phyloP scores from a whole-genome alignment of 2,113 vertebrate species.

The Lycaon pictus region DNA sequence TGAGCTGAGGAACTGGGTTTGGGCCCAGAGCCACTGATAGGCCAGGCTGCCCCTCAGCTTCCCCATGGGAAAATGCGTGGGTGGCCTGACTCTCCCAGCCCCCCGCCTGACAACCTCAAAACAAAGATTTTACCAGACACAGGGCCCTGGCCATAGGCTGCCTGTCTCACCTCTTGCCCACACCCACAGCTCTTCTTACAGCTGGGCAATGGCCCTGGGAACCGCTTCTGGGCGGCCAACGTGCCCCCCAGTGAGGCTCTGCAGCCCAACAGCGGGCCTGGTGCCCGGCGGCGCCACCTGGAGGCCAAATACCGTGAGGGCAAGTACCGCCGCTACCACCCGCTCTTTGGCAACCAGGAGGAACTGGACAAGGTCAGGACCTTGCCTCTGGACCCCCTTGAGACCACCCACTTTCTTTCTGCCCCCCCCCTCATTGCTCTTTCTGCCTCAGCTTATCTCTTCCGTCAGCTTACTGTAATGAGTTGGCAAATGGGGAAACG shows the following conservation, averaged over 20 bases:
- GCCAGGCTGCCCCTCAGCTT: background rate
- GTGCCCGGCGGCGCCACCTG: conserved; percentile 90
- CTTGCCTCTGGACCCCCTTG: background rate
- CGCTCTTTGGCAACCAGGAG: conserved; percentile 94
- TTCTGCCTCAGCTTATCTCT: background rate
- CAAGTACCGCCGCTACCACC: conserved; percentile 96
- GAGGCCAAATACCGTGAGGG: conserved; percentile 95
- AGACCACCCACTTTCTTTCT: background rate
- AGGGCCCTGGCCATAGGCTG: background rate
- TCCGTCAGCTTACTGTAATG: background rate
- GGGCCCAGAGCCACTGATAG: background rate
- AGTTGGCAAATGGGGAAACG: conserved; percentile 11
- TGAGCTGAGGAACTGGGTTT: background rate
- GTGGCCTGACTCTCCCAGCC: background rate
- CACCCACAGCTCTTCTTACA: conserved; percentile 90
- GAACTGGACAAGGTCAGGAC: conserved; percentile 94
- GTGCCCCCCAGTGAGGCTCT: conserved; percentile 96
- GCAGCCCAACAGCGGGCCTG: conserved; percentile 86
- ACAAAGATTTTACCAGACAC: background rate
- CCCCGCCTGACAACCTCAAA: background rate
- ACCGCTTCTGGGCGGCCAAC: conserved; percentile 97
- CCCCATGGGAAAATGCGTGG: background rate
- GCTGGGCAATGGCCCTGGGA: conserved; percentile 91
- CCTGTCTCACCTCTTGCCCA: background rate
- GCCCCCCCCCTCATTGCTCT: background rate